Evolutionary conservation across 2,888 invertebrate genomes (phyloP), one percentile per base, ranked within the genome.

Genomic region (Masnerella sp.): DNA sequence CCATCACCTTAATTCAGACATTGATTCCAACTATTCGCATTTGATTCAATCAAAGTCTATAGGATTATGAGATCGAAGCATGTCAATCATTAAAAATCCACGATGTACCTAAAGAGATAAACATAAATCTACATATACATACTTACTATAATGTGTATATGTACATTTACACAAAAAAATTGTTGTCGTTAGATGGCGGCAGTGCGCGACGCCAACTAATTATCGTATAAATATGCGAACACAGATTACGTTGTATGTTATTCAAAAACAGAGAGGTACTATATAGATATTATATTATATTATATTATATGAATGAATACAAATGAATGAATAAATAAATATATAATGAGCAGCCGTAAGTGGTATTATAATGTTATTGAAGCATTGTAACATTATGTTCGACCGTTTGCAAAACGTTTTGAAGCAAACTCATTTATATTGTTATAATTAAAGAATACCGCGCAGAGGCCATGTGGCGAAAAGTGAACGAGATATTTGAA

Each of bases 321-420:
- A 34, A 34, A 34, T 34, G 11, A 11, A 34, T 34, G 22, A 12
- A 54, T 40, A 22, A 17, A 56, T 49, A 49, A 40, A 64, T 47
- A 71, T 59, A 61, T 15, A 40, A 47, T 34, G 54, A 74, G 76
- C 78, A 80, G 74, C 75, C 79, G 74, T 76, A 77, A 79, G 79
- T 80, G 80, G 77, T 74, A 79, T 81, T 81, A 80, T 80, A 80
- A 80, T 80, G 80, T 81, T 82, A 81, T 76, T 81, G 82, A 81
- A 79, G 47, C 78, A 81, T 79, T 79, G 76, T 78, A 78, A 79
- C 73, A 78, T 79, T 78, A 74, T 80, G 77, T 79, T 77, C 75
- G 68, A 76, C 74, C 74, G 42, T 75, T 77, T 62, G 22, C 34
- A 52, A 38, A 49, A 47, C 65, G 54, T 32, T 38, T 75, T 36